Base-by-base conservation (phyloP, 2,888 invertebrate species). In the Ennomos quercinarius region DNA sequence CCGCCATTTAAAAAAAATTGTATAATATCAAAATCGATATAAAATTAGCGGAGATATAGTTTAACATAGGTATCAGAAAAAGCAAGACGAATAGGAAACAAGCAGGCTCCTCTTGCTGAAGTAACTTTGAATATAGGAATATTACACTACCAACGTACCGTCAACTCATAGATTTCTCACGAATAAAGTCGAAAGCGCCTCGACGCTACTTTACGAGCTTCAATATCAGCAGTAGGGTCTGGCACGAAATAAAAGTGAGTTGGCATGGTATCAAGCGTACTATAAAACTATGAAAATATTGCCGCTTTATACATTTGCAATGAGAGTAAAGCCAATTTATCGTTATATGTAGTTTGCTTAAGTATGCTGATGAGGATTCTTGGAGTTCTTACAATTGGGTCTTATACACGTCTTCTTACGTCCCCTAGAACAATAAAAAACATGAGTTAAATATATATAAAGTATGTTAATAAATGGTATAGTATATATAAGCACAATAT, bases 281-380 rank as follows among this genome's bases (percentile, higher is more conserved):
- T 68, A 77, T 80, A 76, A 77, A 80, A 79, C 78, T 76, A 78
- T 76, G 72, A 78, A 78, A 78, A 80, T 78, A 79, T 71, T 69
- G 71, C 64, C 52, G 58, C 67, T 67, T 61, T 64, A 56, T 68
- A 76, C 69, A 75, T 76, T 73, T 70, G 73, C 68, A 72, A 67
- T 77, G 68, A 71, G 64, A 76, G 69, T 78, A 74, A 73, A 68
- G 57, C 64, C 5, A 71, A 78, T 74, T 73, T 78, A 76, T 72
- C 70, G 53, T 72, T 68, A 73, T 68, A 73, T 72, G 66, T 63
- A 60, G 66, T 68, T 57, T 45, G 41, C 52, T 63, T 64, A 52
- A 65, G 63, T 67, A 67, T 63, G 67, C 60, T 64, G 65, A 69
- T 69, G 67, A 51, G 63, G 55, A 62, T 53, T 61, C 64, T 65